Base-by-base conservation (phyloP, 2,888 invertebrate species). In the Lepidonotus clava region DNA sequence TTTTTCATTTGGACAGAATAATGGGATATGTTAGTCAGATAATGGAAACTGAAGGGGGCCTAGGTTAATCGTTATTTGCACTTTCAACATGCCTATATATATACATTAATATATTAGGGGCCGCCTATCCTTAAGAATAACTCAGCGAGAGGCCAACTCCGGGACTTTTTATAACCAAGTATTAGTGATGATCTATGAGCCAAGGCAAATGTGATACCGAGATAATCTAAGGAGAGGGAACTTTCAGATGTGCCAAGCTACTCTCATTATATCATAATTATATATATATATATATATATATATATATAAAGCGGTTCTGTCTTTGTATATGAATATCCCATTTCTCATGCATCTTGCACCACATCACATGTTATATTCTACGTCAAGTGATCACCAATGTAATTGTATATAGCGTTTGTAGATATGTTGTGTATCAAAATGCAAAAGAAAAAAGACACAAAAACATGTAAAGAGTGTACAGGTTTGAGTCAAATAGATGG, bases 361-460 rank as follows among this genome's bases (percentile, higher is more conserved):
- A 80, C 80, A 80, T 51, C 80, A 80, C 80, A 80, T 46, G 34
- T 32, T 51, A 51, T 80, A n/a, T n/a, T n/a, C n/a, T n/a, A n/a
- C n/a, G 34, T 80, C 0, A 80, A 80, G 80, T 80, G 41, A 46
- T 80, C 80, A 80, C 41, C 80, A 46, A n/a, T 80, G 80, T 80
- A 46, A 80, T 46, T 80, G 80, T 80, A 80, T 46, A 80, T 80
- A 80, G 80, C 80, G 51, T 80, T 80, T 80, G 80, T 80, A 80
- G 80, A 80, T 80, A 46, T 80, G 80, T 80, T 41, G 41, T 80
- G 46, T 80, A 80, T 46, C 46, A 80, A 80, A 80, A 80, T 80
- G 80, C 80, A 80, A 80, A 80, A 80, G 28, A 80, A 46, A 32
- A 51, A 76, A 76, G 0, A 41, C 41, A 80, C 41, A 80, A 80